Base-by-base conservation (phyloP, 2,113 vertebrate species). In the Strix aluco region DNA sequence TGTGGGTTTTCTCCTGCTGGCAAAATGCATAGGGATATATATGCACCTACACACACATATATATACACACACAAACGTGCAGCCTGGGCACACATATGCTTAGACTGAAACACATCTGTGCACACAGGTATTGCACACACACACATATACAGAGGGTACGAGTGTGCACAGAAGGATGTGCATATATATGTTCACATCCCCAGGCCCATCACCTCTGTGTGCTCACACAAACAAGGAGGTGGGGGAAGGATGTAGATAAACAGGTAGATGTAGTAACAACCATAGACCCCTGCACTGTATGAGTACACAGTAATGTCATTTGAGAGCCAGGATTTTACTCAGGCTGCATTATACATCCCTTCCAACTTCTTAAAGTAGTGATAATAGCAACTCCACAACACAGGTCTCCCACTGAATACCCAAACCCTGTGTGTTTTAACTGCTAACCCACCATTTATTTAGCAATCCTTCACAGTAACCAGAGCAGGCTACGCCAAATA, bases 251-350 rank as follows among this genome's bases (percentile, higher is more conserved):
- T 15, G 30, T 2, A 38, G 10, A 25, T 34, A 23, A 90, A 70
- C 32, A 78, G 40, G 30, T 6, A 54, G 57, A 26, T 0, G 1
- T 4, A 36, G 29, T 11, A 40, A 92, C 61, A 61, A 5, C 27
- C 8, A 8, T 6, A 65, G 8, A 6, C 20, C 18, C 13, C 57
- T 4, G 2, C 9, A 10, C 44, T 25, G 8, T 6, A 10, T 0
- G 0, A 30, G 8, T 70, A 26, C 30, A 49, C 2, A 4, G 21
- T 65, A 17, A 69, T 90, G 34, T 52, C 58, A 46, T 79, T 52
- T 32, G 13, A 86, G 49, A 90, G 58, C 9, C 13, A 10, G n/a
- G 25, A 71, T 81, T 94, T 84, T 46, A 70, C 2, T 9, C 11
- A 0, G 27, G 67, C 46, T 87, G 36, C 1, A 0, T 87, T 25